Base-by-base conservation (phyloP, 2,113 vertebrate species). In the Scophthalmus maximus region DNA sequence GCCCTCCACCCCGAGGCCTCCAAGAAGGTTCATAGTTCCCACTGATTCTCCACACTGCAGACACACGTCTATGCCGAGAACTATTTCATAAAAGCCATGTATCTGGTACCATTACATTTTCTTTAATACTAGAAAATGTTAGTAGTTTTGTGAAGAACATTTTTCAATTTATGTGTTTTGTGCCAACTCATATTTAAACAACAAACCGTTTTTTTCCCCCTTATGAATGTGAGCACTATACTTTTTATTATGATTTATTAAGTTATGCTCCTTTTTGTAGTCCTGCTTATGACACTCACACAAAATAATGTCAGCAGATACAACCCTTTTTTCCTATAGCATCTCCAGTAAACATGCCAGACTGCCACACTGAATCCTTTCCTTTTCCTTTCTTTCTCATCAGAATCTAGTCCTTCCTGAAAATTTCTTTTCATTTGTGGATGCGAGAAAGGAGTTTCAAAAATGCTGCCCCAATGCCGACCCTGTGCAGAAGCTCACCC, bases 1-100 rank as follows among this genome's bases (percentile, higher is more conserved):
- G 96, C 95, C 52, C 93, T 98, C 52, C 97, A 99, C 79, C 96
- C 97, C 0, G 96, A 99, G 82, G 95, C 96, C 44, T 98, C 96
- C 79, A 97, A 96, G 88, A 99, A 99, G 96, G 96, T 98, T n/a
- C 18, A 20, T n/a, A 8, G 42, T 46, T 20, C n/a, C n/a, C 42
- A 25, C 17, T 17, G 8, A 27, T 20, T 18, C 18, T 30, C n/a
- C 14, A 2, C 26, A 29, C 27, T 17, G 9, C 53, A n/a, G 6
- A 56, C 18, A 20, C 18, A 11, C n/a, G n/a, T n/a, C n/a, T n/a
- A n/a, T 32, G 49, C 8, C 20, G 5, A 27, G 0, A 51, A 50
- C 11, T 23, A 23, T 50, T 50, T 50, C n/a, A n/a, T n/a, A n/a
- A n/a, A n/a, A n/a, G n/a, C n/a, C n/a, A n/a, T n/a, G n/a, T n/a